These are phyloP conservation scores for Rhyacichthys aspro DNA, from an alignment of 2,797 vertebrate species.

Conservation along the genomic window DNA sequence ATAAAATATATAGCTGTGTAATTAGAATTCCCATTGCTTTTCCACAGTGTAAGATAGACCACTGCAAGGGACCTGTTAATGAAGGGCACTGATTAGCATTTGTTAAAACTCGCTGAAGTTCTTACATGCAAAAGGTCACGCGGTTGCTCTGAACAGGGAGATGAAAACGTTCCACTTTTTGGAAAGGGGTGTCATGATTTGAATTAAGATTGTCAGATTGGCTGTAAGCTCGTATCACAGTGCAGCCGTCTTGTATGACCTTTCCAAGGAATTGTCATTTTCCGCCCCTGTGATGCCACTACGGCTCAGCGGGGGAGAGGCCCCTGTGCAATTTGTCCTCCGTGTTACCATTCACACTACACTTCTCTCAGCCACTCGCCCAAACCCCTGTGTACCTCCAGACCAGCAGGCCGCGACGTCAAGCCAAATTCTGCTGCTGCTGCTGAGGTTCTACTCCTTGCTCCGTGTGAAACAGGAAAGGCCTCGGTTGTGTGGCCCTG, in stretches of 20 bases:
- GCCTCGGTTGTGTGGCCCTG: constrained; percentile 54
- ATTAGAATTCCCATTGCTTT: constrained; percentile 68
- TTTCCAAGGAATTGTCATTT: constrained; percentile 89
- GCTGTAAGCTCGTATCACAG: constrained; percentile 79
- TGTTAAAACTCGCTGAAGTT: constrained; percentile 81
- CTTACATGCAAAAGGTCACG: constrained; percentile 81
- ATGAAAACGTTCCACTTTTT: constrained; percentile 80
- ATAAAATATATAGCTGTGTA: constrained; percentile 53
- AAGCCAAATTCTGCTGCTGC: constrained; percentile 70
- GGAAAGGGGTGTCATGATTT: constrained; percentile 83
- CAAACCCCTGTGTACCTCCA: constrained; percentile 75
- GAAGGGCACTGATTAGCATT: constrained; percentile 82
- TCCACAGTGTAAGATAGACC: constrained; percentile 62
- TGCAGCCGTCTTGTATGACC: constrained; percentile 83
- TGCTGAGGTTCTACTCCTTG: constrained; percentile 68
- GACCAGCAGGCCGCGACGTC: constrained; percentile 81
- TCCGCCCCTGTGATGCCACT: constrained; percentile 84
- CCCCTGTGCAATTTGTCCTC: constrained; percentile 80
- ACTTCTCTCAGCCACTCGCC: constrained; percentile 68
- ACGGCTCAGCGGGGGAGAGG: constrained; percentile 76
- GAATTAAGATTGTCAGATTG: constrained; percentile 88
- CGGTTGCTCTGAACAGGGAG: constrained; percentile 73
- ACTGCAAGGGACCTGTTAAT: constrained; percentile 69
- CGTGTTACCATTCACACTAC: constrained; percentile 81
- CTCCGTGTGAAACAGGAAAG: constrained; percentile 61